Conservation (phyloP, 2,113 vertebrate species). For the Cephalopholis sonnerati region DNA sequence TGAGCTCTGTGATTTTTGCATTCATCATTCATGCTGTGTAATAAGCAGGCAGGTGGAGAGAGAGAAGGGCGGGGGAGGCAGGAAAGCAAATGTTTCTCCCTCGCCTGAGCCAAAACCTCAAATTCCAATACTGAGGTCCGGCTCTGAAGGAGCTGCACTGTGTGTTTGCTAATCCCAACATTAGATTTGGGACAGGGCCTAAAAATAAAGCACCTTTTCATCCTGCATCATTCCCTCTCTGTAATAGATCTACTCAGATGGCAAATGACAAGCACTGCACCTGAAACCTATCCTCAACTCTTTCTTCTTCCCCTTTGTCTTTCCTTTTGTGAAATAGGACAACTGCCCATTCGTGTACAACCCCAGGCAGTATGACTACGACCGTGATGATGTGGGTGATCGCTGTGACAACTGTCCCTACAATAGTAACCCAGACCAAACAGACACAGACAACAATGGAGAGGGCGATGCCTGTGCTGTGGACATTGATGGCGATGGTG, state of each 20-base stretch:
- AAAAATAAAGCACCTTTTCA: constrained; percentile 75
- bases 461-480: constrained; percentile 97
- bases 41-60: constrained; percentile 49
- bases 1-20: constrained; percentile 36
- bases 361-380: constrained; percentile 98
- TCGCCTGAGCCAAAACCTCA: constrained; percentile 74
- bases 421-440: constrained; percentile 98
- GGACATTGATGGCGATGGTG: constrained; percentile 98
- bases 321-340: constrained; percentile 86
- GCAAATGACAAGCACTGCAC: constrained; percentile 57
- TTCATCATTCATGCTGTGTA: constrained; percentile 63
- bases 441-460: constrained; percentile 95
- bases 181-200: constrained; percentile 66
- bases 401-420: constrained; percentile 99
- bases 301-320: neutral
- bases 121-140: constrained; percentile 73
- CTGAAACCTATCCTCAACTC: constrained; percentile 41
- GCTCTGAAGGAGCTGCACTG: constrained; percentile 71
- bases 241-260: constrained; percentile 50
- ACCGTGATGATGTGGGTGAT: constrained; percentile 97
- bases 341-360: constrained; percentile 98
- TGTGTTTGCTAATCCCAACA: constrained; percentile 71
- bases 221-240: constrained; percentile 29
- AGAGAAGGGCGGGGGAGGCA: constrained; percentile 4
- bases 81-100: constrained; percentile 76